These are phyloP conservation scores for Sceloporus undulatus DNA, from an alignment of 2,113 vertebrate genomes.

Conservation along the genomic window DNA sequence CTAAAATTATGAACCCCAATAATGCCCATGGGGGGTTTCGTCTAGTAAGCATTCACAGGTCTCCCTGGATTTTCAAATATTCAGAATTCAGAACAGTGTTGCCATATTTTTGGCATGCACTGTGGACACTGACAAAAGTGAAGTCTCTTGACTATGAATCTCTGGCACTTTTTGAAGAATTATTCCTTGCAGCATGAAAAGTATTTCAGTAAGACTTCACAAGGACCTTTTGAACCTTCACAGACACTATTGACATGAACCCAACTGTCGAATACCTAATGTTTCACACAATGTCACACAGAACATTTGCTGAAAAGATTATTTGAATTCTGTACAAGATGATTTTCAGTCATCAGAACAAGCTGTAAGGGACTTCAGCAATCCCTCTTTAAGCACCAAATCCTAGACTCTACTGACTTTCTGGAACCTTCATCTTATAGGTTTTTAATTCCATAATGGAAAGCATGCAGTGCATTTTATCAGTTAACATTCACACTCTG, in stretches of 20 bases:
- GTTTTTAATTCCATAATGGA: constrained; percentile 7
- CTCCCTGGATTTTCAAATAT: too few relatives aligned
- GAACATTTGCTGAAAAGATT: not conserved
- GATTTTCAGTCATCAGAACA: constrained; percentile 22
- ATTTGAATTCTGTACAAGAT: not conserved
- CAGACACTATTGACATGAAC: too few relatives aligned
- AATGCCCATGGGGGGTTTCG: too few relatives aligned
- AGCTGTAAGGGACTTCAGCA: constrained; percentile 12
- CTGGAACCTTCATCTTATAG: constrained; percentile 19
- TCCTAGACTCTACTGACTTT: constrained; percentile 53
- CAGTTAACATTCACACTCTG: constrained; percentile 30
- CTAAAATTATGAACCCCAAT: too few relatives aligned
- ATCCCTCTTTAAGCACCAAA: not conserved
- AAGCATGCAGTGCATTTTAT: constrained; percentile 36
- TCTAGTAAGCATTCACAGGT: too few relatives aligned
- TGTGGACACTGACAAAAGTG: too few relatives aligned
- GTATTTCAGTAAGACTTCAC: too few relatives aligned
- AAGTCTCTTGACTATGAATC: too few relatives aligned
- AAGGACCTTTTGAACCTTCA: too few relatives aligned
- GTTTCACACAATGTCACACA: not conserved
- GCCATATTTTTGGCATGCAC: too few relatives aligned
- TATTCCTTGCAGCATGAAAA: not conserved
- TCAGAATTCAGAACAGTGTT: too few relatives aligned
- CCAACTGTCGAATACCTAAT: not conserved
- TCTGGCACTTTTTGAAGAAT: too few relatives aligned